A percentile compares a stretch with the other conserved stretches of the same genome.
These are phyloP conservation scores for Chiroxiphia lanceolata DNA, from an alignment of 2,797 vertebrate genomes.

Conservation along the genomic window DNA sequence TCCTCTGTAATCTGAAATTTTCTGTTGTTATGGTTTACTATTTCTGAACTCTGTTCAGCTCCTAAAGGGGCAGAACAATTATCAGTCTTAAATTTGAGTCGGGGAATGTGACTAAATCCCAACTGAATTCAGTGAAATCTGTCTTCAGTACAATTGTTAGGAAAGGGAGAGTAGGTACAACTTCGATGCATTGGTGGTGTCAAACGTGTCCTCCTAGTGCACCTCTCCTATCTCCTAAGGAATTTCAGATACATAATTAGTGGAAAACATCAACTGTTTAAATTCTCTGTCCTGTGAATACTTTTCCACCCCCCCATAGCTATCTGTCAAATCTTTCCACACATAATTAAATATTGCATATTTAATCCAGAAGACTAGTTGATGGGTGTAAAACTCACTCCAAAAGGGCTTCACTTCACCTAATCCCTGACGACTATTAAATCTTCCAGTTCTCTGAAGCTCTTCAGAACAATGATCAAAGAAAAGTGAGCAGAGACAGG, in stretches of 20 bases:
- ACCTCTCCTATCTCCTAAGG: background rate
- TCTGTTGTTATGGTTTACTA: background rate
- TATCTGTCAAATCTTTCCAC: background rate
- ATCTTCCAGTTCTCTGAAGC: slow-evolving; percentile 7
- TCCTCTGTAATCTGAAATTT: background rate
- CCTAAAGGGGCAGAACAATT: background rate
- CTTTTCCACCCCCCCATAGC: background rate
- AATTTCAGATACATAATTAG: background rate
- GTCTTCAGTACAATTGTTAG: background rate
- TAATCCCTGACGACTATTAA: slow-evolving; percentile 16
- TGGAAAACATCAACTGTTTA: background rate
- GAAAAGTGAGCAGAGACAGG: background rate
- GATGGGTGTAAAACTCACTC: background rate
- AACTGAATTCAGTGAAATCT: background rate
- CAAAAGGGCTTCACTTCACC: background rate
- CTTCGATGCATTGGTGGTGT: background rate
- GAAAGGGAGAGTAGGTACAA: background rate
- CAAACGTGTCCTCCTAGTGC: background rate
- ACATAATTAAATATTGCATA: background rate
- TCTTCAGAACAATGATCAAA: slow-evolving; percentile 18
- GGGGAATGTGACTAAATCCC: background rate
- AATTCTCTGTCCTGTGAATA: background rate
- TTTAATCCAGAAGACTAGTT: slow-evolving; percentile 10
- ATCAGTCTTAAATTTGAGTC: background rate
- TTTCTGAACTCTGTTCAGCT: background rate